Evolutionary conservation across 1,140 invertebrate species (phyloP), one percentile per base, ranked within the genome.

Genomic region (Leptopilina clavipes): DNA sequence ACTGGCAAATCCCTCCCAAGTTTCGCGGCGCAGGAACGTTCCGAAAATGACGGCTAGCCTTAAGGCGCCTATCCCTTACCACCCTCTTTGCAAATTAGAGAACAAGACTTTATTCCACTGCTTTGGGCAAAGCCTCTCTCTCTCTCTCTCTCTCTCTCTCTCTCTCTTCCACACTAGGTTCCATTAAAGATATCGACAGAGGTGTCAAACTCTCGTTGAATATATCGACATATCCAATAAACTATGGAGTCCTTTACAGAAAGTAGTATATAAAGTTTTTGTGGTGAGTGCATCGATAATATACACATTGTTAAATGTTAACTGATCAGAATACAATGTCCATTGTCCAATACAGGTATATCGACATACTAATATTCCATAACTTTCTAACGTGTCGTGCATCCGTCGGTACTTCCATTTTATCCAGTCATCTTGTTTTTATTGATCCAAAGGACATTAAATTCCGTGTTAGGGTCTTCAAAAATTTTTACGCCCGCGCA

Each of bases 1-100:
- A 76, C 75, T 76, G 71, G 52, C 11, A 70, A 76, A 76, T 76
- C 74, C 70, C 74, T 76, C n/a, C n/a, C n/a, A n/a, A n/a, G n/a
- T 54, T 18, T 45, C 25, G 45, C n/a, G n/a, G n/a, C n/a, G 74
- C 17, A 72, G 56, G 40, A 75, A 48, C 44, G 70, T 71, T 71
- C 43, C 14, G 25, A 43, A 75, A 65, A 74, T 56, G 48, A 12
- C 14, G 45, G 37, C 7, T 11, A 31, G 56, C 65, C 43, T 59
- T 45, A 75, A 72, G 74, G 70, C 73, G 19, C 10, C 56, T 59
- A 59, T 70, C 25, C 25, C 70, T 59, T 31, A 1, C 25, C 5
- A 31, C 45, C 45, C 25, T 48, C 22, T 70, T 76, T 76, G 74
- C 70, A 76, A 76, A 76, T 76, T 76, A 76, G 74, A 76, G 74